Evolutionary conservation across 2,113 vertebrate species (phyloP).

Genomic region (Ciconia maguari): DNA sequence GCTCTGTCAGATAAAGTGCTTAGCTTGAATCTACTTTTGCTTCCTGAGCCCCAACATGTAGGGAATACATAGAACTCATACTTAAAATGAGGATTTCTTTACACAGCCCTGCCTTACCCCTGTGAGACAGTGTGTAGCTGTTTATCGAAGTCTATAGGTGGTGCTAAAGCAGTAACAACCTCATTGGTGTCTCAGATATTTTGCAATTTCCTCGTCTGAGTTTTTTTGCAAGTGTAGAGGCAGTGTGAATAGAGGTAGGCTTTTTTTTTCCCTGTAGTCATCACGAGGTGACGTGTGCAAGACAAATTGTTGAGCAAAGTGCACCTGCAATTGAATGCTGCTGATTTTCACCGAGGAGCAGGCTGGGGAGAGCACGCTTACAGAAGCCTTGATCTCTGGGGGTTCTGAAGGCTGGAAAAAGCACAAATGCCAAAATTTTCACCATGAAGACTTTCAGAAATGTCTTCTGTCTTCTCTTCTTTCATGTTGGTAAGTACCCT

Average conservation of each 20-base stretch:
- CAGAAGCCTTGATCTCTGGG: not conserved
- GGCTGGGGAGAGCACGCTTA: not conserved
- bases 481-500: conserved; percentile 43
- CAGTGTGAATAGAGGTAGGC: not conserved
- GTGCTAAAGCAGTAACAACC: not conserved
- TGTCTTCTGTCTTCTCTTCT: not conserved
- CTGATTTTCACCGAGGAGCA: not conserved
- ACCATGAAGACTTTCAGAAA: not conserved
- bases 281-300: not conserved
- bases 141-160: not conserved
- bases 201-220: not conserved
- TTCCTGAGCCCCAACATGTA: not conserved
- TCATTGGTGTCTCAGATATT: not conserved
- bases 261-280: not conserved
- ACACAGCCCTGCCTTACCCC: not conserved
- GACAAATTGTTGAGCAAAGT: not conserved
- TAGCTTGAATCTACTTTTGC: not conserved
- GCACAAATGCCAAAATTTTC: not conserved
- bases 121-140: accelerated
- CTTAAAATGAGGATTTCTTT: not conserved
- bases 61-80: accelerated
- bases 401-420: not conserved
- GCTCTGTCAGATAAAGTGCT: not conserved
- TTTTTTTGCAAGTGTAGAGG: not conserved
- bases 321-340: not conserved